Conservation (phyloP, 2,797 vertebrate species). For the Valencia hispanica region DNA sequence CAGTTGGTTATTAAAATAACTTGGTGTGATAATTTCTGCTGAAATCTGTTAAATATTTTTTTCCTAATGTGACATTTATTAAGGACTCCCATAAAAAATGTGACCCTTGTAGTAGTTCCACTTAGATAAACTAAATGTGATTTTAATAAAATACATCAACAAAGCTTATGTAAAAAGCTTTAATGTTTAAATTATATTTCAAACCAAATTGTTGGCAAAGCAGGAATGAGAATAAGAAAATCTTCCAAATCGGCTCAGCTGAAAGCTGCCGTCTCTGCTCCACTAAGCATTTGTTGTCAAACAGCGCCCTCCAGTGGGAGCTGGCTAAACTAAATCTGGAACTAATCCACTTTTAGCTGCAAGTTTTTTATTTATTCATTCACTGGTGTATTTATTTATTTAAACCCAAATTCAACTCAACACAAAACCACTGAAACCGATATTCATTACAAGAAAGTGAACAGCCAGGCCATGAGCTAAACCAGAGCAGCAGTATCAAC, state of each 20-base stretch:
- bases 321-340: neutral
- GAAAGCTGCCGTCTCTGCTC: neutral
- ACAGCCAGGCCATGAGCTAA: neutral
- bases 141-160: neutral
- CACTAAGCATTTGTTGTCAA: slow-evolving; percentile 61
- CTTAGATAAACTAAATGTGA: neutral
- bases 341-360: neutral
- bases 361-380: neutral
- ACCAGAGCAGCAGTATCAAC: neutral
- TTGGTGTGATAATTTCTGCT: neutral
- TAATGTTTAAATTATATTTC: neutral
- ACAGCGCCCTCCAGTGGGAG: slow-evolving; percentile 75
- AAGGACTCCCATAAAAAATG: neutral
- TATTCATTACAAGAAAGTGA: neutral
- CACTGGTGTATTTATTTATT: neutral
- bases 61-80: neutral
- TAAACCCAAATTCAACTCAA: neutral
- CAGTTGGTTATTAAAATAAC: neutral
- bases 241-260: slow-evolving; percentile 17
- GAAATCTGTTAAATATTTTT: slow-evolving; percentile 1
- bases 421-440: neutral
- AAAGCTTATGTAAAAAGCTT: neutral
- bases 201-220: neutral
- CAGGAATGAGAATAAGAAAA: slow-evolving; percentile 11
- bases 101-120: neutral